Evolutionary conservation across 2,888 invertebrate species (phyloP), one percentile per base, ranked within the genome.

Genomic region (Ommatoiulus sabulosus): DNA sequence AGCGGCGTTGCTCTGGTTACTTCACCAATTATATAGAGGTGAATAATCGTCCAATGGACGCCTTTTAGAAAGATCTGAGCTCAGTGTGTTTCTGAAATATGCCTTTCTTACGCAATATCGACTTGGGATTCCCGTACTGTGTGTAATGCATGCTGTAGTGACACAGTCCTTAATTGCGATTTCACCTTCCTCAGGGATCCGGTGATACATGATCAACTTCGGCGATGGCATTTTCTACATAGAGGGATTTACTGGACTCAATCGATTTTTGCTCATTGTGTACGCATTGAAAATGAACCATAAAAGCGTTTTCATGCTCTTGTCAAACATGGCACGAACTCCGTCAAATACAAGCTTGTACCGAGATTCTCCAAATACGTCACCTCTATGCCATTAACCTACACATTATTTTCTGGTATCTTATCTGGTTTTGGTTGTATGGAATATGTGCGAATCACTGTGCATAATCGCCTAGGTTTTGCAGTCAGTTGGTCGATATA

Each of bases 231-330:
- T 72, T 72, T 72, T n/a, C 72, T 24, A 72, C 72, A 5, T 24
- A 72, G 24, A 24, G 72, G 72, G 72, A 72, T 72, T 72, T 72
- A 10, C 20, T 72, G 72, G 72, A 72, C 72, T 72, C 24, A 72
- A 72, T 72, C 72, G 72, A 72, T 72, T 72, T 72, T 72, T 24
- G 63, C 24, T 72, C 72, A n/a, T 24, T 72, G 10, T 72, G 72
- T 72, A 72, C 24, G 72, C 72, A 24, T 8, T 72, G 72, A 72
- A 72, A 72, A 20, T 24, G 72, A 72, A 6, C 6, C 72, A 7
- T 72, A 24, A 72, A 72, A 72, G 72, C 72, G 72, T 72, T 72
- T 72, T 72, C 72, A 72, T 72, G 72, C 72, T 24, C 3, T 20
- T 24, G 5, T 72, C 72, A 72, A 20, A 72, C 24, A 7, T 24